Evolutionary conservation across 2,888 invertebrate genomes (phyloP).

Genomic region (Patella depressa): DNA sequence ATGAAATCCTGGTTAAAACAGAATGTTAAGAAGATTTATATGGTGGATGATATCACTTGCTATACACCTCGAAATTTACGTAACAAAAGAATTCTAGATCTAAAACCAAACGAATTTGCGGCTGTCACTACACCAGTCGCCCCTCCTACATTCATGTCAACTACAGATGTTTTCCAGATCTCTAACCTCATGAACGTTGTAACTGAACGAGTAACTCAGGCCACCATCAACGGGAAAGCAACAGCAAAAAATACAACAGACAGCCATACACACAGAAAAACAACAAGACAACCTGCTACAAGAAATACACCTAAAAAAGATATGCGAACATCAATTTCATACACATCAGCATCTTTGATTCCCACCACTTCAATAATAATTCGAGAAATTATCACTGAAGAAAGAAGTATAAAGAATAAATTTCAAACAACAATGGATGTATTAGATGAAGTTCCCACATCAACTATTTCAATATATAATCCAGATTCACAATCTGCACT

Average conservation of each 20-base stretch:
- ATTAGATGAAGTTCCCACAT: background rate
- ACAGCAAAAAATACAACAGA: background rate
- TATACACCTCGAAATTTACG: conserved; percentile 37
- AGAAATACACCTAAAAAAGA: background rate
- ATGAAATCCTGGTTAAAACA: conserved; percentile 74
- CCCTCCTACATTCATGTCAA: conserved; percentile 18
- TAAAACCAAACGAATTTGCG: conserved; percentile 22
- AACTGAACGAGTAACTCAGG: background rate
- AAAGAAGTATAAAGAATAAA: background rate
- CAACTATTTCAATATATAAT: background rate
- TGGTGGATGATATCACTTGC: conserved; percentile 40
- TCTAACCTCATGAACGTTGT: background rate
- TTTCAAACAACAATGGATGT: background rate
- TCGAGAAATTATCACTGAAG: background rate
- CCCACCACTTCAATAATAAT: conserved; percentile 13
- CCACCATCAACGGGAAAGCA: conserved; percentile 13
- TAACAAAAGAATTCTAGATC: conserved; percentile 37
- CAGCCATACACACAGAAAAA: background rate
- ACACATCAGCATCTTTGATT: background rate
- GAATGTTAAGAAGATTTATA: conserved; percentile 37
- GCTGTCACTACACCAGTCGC: conserved; percentile 14
- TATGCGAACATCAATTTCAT: background rate
- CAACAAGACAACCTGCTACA: background rate
- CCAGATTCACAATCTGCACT: too few relatives aligned
- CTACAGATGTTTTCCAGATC: conserved; percentile 4